Base-by-base conservation (phyloP, 2,888 invertebrate genomes). In the Willowsia nigromaculata region DNA sequence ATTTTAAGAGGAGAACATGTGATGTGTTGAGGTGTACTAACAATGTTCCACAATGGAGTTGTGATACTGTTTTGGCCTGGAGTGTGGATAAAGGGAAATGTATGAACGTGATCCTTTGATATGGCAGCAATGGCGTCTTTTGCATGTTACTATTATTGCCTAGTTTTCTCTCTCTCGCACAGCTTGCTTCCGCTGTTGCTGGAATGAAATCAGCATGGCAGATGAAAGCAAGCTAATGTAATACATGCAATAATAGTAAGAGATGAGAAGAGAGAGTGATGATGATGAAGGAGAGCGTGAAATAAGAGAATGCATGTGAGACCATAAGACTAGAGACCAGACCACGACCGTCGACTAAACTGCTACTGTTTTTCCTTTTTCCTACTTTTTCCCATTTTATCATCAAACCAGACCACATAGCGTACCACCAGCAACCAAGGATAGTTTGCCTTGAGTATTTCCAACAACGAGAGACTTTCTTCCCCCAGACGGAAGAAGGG, bases 241-340 rank as follows among this genome's bases (percentile, higher is more conserved):
- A 62, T 62, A 62, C 13, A 56, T 62, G 62, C 62, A 62, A 27
- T 62, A 62, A 53, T 53, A 13, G 43, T 9, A 9, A 6, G 37
- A 13, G 11, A 22, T 4, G 6, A 62, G 9, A 3, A 25, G 4
- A 13, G 22, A 25, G 62, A 27, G 30, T 62, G 22, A 27, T 62
- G 30, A n/a, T 62, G 43, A 71, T 40, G 62, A 62, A 62, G 62
- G 43, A 43, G 18, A 71, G 71, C 71, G 71, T 71, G 71, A 71
- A 71, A 71, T 71, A 43, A 43, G 71, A 71, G 71, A 40, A 71
- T 43, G 43, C 71, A 71, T 18, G 15, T 0, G 68, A 71, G 71
- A 40, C 22, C 13, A 43, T 13, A 11, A n/a, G 15, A 62, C 33
- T n/a, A 9, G 27, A n/a, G 15, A 62, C 33, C 30, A 62, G 15